Conservation (phyloP, 2,888 invertebrate species). For the Pristionchus mayeri region DNA sequence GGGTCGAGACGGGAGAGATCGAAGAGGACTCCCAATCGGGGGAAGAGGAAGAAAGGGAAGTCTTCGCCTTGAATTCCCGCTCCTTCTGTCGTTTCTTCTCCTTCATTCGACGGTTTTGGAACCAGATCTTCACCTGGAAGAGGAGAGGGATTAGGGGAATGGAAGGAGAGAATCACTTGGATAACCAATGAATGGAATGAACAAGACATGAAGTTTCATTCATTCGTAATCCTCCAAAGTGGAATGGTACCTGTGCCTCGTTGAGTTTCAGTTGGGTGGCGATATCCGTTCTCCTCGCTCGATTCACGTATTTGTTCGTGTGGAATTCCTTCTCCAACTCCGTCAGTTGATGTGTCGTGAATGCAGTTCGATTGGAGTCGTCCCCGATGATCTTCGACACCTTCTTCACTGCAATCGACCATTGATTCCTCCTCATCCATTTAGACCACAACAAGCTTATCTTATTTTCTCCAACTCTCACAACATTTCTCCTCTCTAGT, state of each 20-base stretch:
- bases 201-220: neutral
- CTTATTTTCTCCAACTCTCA: neutral
- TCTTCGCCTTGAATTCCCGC: slow-evolving; percentile 65
- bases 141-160: neutral
- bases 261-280: slow-evolving; percentile 95
- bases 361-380: slow-evolving; percentile 86
- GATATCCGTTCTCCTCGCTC: slow-evolving; percentile 96
- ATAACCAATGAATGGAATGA: slow-evolving; percentile 65
- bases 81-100: slow-evolving; percentile 97
- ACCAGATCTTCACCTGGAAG: slow-evolving; percentile 91
- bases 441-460: neutral
- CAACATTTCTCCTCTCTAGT: neutral
- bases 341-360: slow-evolving; percentile 98
- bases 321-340: slow-evolving; percentile 99
- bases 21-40: slow-evolving; percentile 46
- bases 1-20: slow-evolving; percentile 31
- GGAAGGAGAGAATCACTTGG: neutral
- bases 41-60: slow-evolving; percentile 8
- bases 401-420: slow-evolving; percentile 34
- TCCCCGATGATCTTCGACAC: slow-evolving; percentile 59
- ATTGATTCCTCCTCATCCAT: neutral
- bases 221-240: neutral
- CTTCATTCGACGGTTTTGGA: slow-evolving; percentile 98
- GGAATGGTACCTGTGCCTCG: slow-evolving; percentile 86
- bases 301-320: slow-evolving; percentile 97